Percentiles rank a stretch among this genome's conserved stretches.
Conservation (phyloP, 2,888 invertebrate species). For the Incurvaria masculella region DNA sequence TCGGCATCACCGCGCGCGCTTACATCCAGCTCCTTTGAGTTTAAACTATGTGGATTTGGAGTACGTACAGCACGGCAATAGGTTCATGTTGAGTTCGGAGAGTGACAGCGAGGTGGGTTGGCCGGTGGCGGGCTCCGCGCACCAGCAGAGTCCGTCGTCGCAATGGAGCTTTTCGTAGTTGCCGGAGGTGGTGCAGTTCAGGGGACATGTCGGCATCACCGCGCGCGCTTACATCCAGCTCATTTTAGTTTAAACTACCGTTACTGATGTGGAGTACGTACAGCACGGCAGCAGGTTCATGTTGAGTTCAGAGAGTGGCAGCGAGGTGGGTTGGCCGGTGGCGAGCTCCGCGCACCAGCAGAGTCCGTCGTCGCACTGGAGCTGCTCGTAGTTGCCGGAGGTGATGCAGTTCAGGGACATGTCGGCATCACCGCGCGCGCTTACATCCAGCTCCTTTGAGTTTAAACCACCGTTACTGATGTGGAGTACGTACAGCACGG, state of each 20-base stretch:
- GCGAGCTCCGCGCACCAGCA: slow-evolving; percentile 66
- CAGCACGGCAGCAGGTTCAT: slow-evolving; percentile 63
- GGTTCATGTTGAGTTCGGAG: slow-evolving; percentile 54
- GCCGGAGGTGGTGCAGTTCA: slow-evolving; percentile 53
- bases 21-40: too few species aligned
- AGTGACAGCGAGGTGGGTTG: slow-evolving; percentile 53
- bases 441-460: too few species aligned
- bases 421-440: slow-evolving; percentile 35
- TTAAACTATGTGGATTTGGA: too few species aligned
- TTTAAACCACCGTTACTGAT: too few species aligned
- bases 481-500: slow-evolving; percentile 60
- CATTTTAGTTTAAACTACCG: too few species aligned
- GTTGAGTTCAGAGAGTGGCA: slow-evolving; percentile 55
- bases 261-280: too few species aligned
- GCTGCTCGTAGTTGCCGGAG: slow-evolving; percentile 63
- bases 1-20: slow-evolving; percentile 35
- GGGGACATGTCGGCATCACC: too few species aligned
- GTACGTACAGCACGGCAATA: slow-evolving; percentile 64
- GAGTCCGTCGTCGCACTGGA: slow-evolving; percentile 64
- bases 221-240: too few species aligned
- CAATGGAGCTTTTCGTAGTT: slow-evolving; percentile 57
- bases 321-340: slow-evolving; percentile 56
- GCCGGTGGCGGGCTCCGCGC: slow-evolving; percentile 60
- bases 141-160: slow-evolving; percentile 60
- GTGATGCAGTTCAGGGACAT: slow-evolving; percentile 62